phyloP scores from a whole-genome alignment of 2,888 invertebrate species.

The Orthosia gothica region DNA sequence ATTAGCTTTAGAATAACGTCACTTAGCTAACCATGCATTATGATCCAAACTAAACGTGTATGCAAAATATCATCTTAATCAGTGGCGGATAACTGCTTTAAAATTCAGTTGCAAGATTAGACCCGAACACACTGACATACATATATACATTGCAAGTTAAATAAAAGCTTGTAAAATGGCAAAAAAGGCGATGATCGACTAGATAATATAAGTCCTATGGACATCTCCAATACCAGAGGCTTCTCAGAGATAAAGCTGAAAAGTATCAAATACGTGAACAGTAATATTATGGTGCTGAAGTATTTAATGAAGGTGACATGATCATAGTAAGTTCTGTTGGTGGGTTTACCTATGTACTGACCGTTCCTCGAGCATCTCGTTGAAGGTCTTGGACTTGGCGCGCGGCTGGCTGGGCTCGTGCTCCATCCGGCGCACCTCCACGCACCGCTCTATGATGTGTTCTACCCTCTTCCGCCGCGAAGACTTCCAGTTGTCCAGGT shows the following conservation, averaged over 20 bases:
- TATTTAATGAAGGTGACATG: neutral
- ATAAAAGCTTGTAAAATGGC: too few species aligned
- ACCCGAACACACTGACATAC: too few species aligned
- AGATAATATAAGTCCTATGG: neutral
- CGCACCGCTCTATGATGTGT: slow-evolving; percentile 97
- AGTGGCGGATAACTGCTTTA: too few species aligned
- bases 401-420: slow-evolving; percentile 95
- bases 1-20: too few species aligned
- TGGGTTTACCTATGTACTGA: slow-evolving; percentile 79
- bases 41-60: too few species aligned
- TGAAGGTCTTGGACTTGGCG: slow-evolving; percentile 97
- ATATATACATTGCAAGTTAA: too few species aligned
- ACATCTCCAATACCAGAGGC: neutral
- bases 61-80: too few species aligned
- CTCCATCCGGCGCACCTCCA: slow-evolving; percentile 97
- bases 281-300: neutral
- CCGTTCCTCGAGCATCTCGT: slow-evolving; percentile 98
- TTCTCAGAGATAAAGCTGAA: neutral
- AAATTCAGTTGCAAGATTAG: too few species aligned
- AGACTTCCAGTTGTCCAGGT: slow-evolving; percentile 98
- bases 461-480: slow-evolving; percentile 98
- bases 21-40: too few species aligned
- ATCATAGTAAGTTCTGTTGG: slow-evolving; percentile 30
- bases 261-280: too few species aligned
- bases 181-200: neutral